Conservation (phyloP, 1,140 invertebrate genomes). For the Hycleus phaleratus region DNA sequence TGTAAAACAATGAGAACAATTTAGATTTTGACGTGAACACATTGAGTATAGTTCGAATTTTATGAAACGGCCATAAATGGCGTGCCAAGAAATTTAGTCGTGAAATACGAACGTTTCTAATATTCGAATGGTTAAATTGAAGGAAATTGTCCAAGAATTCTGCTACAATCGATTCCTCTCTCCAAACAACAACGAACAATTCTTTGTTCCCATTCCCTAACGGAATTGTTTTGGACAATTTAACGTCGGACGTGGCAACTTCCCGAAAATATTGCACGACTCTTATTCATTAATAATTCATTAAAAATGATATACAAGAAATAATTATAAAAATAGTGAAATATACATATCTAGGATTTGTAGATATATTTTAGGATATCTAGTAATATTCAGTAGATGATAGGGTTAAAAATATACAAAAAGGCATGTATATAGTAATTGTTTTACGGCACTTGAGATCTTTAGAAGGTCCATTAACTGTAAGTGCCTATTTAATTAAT, state of each 20-base stretch:
- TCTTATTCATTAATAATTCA: slow-evolving; percentile 4
- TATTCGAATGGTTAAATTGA: too few species aligned
- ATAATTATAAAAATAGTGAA: slow-evolving; percentile 19
- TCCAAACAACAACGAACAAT: too few species aligned
- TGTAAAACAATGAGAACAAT: too few species aligned
- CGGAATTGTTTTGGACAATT: too few species aligned
- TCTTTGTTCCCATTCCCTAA: too few species aligned
- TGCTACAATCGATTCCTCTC: too few species aligned
- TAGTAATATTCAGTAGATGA: background rate
- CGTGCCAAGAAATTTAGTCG: too few species aligned
- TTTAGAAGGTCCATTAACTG: slow-evolving; percentile 19
- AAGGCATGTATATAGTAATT: slow-evolving; percentile 27
- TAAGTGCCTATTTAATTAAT: slow-evolving; percentile 36
- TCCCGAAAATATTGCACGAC: slow-evolving; percentile 30
- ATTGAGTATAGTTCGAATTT: too few species aligned
- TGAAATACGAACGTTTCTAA: too few species aligned
- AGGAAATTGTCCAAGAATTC: too few species aligned
- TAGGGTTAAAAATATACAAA: slow-evolving; percentile 18
- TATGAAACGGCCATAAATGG: too few species aligned
- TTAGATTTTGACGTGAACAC: too few species aligned
- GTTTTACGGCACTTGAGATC: slow-evolving; percentile 32
- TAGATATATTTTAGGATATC: slow-evolving; percentile 28
- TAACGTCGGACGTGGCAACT: slow-evolving; percentile 15
- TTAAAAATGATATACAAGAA: background rate
- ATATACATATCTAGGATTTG: slow-evolving; percentile 36